Percentiles rank a stretch among this genome's conserved stretches.
phyloP scores from a whole-genome alignment of 2,888 invertebrate species.

The Macrosiphum euphorbiae region DNA sequence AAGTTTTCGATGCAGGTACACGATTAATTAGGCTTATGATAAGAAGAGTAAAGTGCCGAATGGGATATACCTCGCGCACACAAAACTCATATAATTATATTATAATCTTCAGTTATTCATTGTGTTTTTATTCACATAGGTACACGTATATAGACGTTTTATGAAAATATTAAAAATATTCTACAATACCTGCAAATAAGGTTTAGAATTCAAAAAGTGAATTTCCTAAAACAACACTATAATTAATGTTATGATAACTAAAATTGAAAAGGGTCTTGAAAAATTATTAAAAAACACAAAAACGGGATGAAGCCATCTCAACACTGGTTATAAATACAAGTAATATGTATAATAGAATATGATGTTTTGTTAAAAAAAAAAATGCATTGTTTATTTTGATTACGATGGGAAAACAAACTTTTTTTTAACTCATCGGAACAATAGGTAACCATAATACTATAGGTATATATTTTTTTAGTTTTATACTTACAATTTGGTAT shows the following conservation, averaged over 20 bases:
- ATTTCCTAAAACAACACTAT: not conserved
- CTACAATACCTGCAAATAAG: not conserved
- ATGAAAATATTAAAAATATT: not conserved
- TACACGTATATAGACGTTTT: not conserved
- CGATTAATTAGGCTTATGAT: not conserved
- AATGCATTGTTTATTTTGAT: not conserved
- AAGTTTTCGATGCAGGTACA: not conserved
- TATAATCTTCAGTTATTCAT: not conserved
- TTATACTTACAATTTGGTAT: not conserved
- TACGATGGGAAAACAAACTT: not conserved
- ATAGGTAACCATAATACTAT: not conserved
- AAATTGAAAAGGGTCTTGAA: not conserved
- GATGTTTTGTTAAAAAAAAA: not conserved
- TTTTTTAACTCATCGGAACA: not conserved
- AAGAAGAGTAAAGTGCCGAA: not conserved
- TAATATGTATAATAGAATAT: not conserved
- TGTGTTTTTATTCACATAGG: not conserved
- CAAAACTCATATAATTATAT: too few species aligned
- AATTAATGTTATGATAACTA: not conserved
- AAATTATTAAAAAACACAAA: not conserved
- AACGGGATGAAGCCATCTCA: not conserved
- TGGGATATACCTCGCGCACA: not conserved
- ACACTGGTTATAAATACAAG: too few species aligned
- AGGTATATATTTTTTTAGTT: not conserved
- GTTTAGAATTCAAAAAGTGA: not conserved